Evolutionary conservation across 2,888 invertebrate genomes (phyloP), one percentile per base, ranked within the genome.

Genomic region (Chrysodeixis includens): DNA sequence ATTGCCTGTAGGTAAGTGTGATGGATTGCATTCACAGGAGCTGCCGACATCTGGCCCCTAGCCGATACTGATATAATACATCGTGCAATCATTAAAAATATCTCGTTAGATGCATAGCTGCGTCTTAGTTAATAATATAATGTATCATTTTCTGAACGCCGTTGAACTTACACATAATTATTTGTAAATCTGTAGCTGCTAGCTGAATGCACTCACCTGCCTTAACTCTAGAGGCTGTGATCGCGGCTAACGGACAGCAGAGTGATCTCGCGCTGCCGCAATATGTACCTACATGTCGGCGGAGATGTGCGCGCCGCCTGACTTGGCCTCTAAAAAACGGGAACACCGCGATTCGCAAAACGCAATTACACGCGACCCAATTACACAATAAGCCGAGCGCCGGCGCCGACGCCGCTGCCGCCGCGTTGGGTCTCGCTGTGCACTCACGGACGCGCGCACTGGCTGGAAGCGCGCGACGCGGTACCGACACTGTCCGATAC

Each of bases 81-180:
- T 51, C 58, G 40, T 53, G 55, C 66, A 62, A 74, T 74, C 63
- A 66, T 71, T 74, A 74, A 59, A 74, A 75, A 77, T 71, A 71
- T 18, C 56, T 49, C 52, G 40, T 46, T 18, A 35, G 30, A 44
- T 12, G 55, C 32, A 40, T 20, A 52, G 30, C 35, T n/a, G n/a
- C n/a, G n/a, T n/a, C n/a, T n/a, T n/a, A n/a, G n/a, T n/a, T n/a
- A n/a, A n/a, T n/a, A n/a, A n/a, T n/a, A n/a, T n/a, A n/a, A n/a
- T n/a, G n/a, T n/a, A n/a, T n/a, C n/a, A n/a, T n/a, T n/a, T n/a
- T n/a, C n/a, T n/a, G n/a, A n/a, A n/a, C n/a, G 35, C 8, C 32
- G 32, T 12, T 32, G 10, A 32, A 32, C 32, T 32, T 2, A 9
- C 12, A 32, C 32, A n/a, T n/a, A n/a, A n/a, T 32, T 10, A 10